Evolutionary conservation across 1,140 invertebrate genomes (phyloP), one percentile per base, ranked within the genome.

Genomic region (Hycleus phaleratus): DNA sequence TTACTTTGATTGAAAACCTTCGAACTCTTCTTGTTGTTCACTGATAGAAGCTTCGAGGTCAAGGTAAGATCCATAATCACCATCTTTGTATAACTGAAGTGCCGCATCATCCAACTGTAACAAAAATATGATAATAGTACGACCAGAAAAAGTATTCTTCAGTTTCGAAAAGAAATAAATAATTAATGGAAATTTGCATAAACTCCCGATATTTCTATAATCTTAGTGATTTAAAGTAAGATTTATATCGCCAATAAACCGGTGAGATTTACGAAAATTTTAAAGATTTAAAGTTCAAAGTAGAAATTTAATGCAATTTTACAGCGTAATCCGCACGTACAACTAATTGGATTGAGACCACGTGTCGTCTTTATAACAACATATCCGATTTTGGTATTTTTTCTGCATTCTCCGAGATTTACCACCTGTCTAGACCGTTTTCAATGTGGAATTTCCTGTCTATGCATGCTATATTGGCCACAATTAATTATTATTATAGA

Each of bases 21-120:
- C 95, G 65, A 97, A 86, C 72, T 98, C 95, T 72, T 97, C 95
- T 60, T 90, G 84, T 73, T 97, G 95, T 75, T 98, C 95, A 67
- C 87, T 90, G 63, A 98, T 86, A 38, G 93, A 92, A 24, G 92
- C 90, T 73, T 97, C 95, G 70, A 97, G 81, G 77, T 98, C 95
- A 74, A 98, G 77, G 76, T 97, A 97, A 49, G 90, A 86, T n/a
- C 93, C 93, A 76, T 92, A 97, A 75, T 96, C 93, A 62, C 93
- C 91, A 77, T 96, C 93, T 77, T 94, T 92, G 77, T 95, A 97
- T 51, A 98, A 81, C 77, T 98, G 95, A 47, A 98, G 81, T 18
- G 94, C 91, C 58, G 91, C 92, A 79, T 98, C 95, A 75, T 97
- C 95, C 74, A 97, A 79, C 95, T 97, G 82, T 42, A 86, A 87